A percentile compares a stretch with the other conserved stretches of the same genome.
phyloP scores from a whole-genome alignment of 2,797 vertebrate genomes.

The Pangasius macronema region DNA sequence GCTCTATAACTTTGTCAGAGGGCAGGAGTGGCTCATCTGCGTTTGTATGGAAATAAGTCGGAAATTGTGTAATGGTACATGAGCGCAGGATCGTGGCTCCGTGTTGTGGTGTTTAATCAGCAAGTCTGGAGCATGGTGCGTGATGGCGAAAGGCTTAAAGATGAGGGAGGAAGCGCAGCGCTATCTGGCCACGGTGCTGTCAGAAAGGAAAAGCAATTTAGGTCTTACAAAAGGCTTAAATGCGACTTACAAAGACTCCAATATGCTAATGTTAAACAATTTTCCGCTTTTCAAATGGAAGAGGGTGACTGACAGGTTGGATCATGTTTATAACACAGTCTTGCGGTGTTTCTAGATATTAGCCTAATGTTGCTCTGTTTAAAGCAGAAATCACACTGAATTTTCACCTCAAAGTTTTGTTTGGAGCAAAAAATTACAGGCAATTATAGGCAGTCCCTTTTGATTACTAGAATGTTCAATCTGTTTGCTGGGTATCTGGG shows the following conservation, averaged over 20 bases:
- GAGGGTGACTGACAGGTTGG: constrained; percentile 8
- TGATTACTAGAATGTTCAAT: background rate
- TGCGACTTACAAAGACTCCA: constrained; percentile 51
- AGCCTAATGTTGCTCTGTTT: constrained; percentile 9
- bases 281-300: constrained; percentile 9
- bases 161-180: constrained; percentile 26
- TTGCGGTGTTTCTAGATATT: background rate
- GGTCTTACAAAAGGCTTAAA: constrained; percentile 56
- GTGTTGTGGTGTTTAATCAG: constrained; percentile 56
- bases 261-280: constrained; percentile 54
- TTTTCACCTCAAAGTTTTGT: background rate
- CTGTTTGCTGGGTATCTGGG: background rate
- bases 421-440: background rate
- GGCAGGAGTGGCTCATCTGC: constrained; percentile 56
- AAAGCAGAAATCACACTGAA: background rate
- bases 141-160: constrained; percentile 40
- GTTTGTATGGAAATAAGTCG: constrained; percentile 61
- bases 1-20: constrained; percentile 47
- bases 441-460: background rate
- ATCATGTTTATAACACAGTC: constrained; percentile 14
- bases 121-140: constrained; percentile 45
- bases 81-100: constrained; percentile 48
- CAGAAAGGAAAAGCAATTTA: constrained; percentile 53
- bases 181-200: constrained; percentile 52
- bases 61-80: constrained; percentile 64